A percentile compares a stretch with the other conserved stretches of the same genome.
Conservation (phyloP, 2,888 invertebrate species). For the Nomada ruficornis region DNA sequence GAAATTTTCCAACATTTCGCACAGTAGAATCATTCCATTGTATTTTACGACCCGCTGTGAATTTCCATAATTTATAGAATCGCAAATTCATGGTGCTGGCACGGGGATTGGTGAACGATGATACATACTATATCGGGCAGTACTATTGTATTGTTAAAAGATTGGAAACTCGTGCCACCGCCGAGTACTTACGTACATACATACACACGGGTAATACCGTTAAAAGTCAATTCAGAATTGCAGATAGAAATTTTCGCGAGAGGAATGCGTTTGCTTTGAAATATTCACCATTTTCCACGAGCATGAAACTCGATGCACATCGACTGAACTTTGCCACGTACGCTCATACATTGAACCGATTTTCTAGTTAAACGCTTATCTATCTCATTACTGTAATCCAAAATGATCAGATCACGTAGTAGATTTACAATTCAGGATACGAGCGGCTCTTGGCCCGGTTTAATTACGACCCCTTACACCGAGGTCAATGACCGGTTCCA, state of each 20-base stretch:
- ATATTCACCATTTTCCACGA: constrained; percentile 11
- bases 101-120: too few species aligned
- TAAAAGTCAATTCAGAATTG: constrained; percentile 6
- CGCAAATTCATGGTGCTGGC: too few species aligned
- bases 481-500: constrained; percentile 16
- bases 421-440: constrained; percentile 45
- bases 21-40: too few species aligned
- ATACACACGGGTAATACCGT: background rate
- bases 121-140: too few species aligned
- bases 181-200: background rate
- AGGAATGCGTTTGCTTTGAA: background rate
- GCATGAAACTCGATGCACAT: background rate
- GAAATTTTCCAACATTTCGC: too few species aligned
- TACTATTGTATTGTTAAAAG: background rate
- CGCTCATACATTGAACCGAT: constrained; percentile 17
- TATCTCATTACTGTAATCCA: constrained; percentile 47
- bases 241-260: background rate
- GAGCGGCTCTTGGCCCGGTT: constrained; percentile 22
- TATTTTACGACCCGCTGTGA: too few species aligned
- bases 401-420: constrained; percentile 49
- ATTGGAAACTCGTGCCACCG: background rate
- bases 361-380: constrained; percentile 46
- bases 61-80: too few species aligned
- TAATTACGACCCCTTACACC: constrained; percentile 17
- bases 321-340: constrained; percentile 5